Conservation (phyloP, 2,888 invertebrate genomes). For the Sialis lutaria region DNA sequence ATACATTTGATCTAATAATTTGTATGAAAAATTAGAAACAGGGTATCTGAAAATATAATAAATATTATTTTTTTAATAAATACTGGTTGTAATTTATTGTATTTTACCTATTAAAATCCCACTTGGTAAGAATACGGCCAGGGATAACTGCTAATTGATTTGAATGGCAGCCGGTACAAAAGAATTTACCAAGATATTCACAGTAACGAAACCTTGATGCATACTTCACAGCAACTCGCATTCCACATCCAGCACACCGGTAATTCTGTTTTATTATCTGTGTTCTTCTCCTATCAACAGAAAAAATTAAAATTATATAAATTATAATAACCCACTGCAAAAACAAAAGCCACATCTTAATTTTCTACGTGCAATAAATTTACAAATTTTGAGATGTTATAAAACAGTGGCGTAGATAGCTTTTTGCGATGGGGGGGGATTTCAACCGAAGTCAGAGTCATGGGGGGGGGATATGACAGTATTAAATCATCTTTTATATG, state of each 20-base stretch:
- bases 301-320: neutral
- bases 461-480: too few species aligned
- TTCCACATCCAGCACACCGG: constrained; percentile 72
- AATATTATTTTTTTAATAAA: too few species aligned
- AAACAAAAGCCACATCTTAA: neutral
- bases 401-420: too few species aligned
- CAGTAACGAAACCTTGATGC: constrained; percentile 63
- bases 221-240: constrained; percentile 54
- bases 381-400: too few species aligned
- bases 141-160: constrained; percentile 58
- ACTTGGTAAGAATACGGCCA: constrained; percentile 42
- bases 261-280: constrained; percentile 56
- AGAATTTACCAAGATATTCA: constrained; percentile 67
- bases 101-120: constrained; percentile 39
- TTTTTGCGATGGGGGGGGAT: too few species aligned
- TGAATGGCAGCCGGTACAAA: constrained; percentile 74
- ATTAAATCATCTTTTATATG: too few species aligned
- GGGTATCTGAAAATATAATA: constrained; percentile 38
- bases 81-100: too few species aligned
- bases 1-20: constrained; percentile 58
- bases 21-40: constrained; percentile 67
- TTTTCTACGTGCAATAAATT: too few species aligned
- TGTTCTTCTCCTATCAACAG: constrained; percentile 34
- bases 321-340: too few species aligned
- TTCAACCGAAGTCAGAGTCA: too few species aligned